These are phyloP conservation scores for Chrysochloris asiatica DNA, from an alignment of 2,113 vertebrate species.

Conservation along the genomic window DNA sequence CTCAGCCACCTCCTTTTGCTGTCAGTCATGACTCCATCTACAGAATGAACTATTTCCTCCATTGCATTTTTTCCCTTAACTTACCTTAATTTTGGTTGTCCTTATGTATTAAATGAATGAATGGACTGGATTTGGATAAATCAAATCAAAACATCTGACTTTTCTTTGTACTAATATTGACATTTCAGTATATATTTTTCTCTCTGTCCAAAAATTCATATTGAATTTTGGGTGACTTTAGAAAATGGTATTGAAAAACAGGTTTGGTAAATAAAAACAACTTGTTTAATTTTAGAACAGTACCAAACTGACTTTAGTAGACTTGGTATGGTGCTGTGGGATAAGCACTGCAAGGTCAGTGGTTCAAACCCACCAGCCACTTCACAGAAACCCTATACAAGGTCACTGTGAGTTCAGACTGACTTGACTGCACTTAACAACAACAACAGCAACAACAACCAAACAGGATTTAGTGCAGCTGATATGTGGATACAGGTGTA, in stretches of 20 bases:
- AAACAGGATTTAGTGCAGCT: no score
- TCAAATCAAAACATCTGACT: slow-evolving; percentile 8
- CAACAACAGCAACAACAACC: no score
- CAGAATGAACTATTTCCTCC: not conserved
- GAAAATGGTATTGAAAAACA: slow-evolving; percentile 13
- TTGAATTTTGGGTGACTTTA: not conserved
- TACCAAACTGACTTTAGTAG: not conserved
- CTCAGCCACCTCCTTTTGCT: not conserved
- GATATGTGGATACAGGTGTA: no score
- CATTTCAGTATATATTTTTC: not conserved
- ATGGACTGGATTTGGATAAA: not conserved
- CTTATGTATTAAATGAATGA: not conserved
- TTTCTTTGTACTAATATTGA: not conserved
- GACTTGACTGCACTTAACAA: no score
- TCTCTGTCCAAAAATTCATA: not conserved
- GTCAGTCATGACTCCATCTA: not conserved
- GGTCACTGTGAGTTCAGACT: no score
- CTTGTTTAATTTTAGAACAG: not conserved
- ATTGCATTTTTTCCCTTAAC: not conserved
- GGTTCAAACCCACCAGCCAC: no score
- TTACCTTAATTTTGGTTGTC: not conserved
- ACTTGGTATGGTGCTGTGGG: no score
- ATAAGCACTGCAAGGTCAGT: no score
- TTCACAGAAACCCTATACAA: no score
- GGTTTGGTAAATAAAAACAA: not conserved